Conservation (phyloP, 2,113 vertebrate species). For the Lycaon pictus region DNA sequence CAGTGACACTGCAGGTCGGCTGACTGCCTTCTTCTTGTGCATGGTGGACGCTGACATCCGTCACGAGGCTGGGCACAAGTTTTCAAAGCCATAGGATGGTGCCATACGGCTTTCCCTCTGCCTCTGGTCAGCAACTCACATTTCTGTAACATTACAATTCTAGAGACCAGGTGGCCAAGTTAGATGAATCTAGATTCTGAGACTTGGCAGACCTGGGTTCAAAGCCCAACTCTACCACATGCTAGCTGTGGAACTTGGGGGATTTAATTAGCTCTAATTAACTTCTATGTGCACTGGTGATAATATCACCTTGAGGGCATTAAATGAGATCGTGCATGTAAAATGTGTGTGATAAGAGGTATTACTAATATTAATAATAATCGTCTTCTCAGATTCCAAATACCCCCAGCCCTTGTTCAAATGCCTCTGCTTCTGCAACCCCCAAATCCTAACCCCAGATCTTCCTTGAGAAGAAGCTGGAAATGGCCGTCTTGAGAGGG, state of each 20-base stretch:
- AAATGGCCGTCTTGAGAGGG: background rate
- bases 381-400: conserved; percentile 15
- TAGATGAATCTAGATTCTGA: background rate
- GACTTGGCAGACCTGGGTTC: background rate
- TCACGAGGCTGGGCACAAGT: background rate
- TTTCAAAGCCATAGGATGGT: background rate
- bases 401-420: background rate
- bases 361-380: conserved; percentile 18
- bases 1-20: background rate
- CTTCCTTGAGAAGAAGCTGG: background rate
- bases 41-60: background rate
- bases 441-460: background rate
- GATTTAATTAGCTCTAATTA: background rate
- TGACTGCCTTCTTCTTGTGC: background rate
- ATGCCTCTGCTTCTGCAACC: background rate
- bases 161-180: background rate
- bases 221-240: background rate
- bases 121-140: conserved; percentile 28
- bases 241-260: background rate
- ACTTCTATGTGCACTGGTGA: conserved; percentile 19
- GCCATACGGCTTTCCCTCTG: background rate
- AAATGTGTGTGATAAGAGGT: background rate
- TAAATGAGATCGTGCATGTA: background rate
- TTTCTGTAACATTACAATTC: background rate
- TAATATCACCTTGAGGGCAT: background rate